Conservation (phyloP, 1,140 invertebrate genomes). For the Tribolium castaneum region DNA sequence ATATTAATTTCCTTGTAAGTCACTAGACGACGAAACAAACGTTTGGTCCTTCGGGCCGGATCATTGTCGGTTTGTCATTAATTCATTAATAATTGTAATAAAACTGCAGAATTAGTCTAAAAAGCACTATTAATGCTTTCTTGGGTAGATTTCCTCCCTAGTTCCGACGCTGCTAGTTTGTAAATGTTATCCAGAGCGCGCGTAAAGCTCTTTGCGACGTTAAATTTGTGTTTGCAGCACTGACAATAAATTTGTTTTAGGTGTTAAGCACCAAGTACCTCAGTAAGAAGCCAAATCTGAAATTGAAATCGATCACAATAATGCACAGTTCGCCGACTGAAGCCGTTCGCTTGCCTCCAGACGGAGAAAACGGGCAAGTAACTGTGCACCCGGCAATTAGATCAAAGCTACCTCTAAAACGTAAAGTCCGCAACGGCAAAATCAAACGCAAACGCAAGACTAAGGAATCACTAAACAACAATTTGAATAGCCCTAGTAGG, state of each 20-base stretch:
- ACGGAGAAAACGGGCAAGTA: slow-evolving; percentile 70
- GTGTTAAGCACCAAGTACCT: slow-evolving; percentile 81
- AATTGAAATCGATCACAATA: slow-evolving; percentile 85
- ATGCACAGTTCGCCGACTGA: slow-evolving; percentile 88
- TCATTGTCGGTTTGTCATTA: background rate
- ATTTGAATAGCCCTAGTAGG: slow-evolving; percentile 64
- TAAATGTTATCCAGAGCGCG: background rate
- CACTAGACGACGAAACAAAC: too few species aligned
- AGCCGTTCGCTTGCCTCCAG: slow-evolving; percentile 81
- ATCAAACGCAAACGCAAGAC: slow-evolving; percentile 66
- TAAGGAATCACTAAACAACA: slow-evolving; percentile 63
- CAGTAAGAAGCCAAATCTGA: slow-evolving; percentile 79
- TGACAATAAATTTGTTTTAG: slow-evolving; percentile 64
- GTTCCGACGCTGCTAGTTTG: background rate
- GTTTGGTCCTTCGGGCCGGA: too few species aligned
- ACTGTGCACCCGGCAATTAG: slow-evolving; percentile 79
- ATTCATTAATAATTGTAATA: too few species aligned
- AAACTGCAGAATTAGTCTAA: too few species aligned
- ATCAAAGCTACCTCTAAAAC: slow-evolving; percentile 80
- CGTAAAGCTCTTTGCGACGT: background rate
- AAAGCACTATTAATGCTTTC: too few species aligned
- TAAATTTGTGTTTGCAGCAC: background rate
- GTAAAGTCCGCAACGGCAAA: slow-evolving; percentile 77
- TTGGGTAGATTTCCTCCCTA: too few species aligned
- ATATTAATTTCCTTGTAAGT: too few species aligned